Evolutionary conservation across 2,888 invertebrate genomes (phyloP), one percentile per base, ranked within the genome.

Genomic region (Mesorhabditis sp.): DNA sequence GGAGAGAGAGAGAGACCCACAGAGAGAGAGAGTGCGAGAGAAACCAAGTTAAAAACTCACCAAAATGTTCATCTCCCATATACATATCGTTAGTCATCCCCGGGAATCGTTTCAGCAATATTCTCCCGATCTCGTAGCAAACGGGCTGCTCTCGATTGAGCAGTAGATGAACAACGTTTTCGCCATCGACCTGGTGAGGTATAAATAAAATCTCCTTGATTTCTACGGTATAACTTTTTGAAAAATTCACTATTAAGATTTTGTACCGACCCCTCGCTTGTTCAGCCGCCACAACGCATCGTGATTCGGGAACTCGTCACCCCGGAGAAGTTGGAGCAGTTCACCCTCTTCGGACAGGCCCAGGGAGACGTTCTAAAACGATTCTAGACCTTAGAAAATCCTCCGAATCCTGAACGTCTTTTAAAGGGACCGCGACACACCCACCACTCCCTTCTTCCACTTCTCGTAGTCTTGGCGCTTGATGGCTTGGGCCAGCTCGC

Each of bases 211-310:
- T 10, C 7, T 50, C n/a, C 7, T 13, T 50, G 58, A 10, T 50
- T 13, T n/a, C n/a, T 50, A 50, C 7, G 7, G 58, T 28, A 28
- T 28, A 28, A 28, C 28, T 28, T 28, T 28, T 28, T 28, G 28
- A 28, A 28, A 28, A 28, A 28, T 28, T 28, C 28, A 28, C 28
- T 28, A 28, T 50, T n/a, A 50, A 50, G 58, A 13, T 50, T 50
- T 50, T 50, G 28, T 28, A 28, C 28, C 28, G 28, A 94, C 93
- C 0, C 97, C 97, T 10, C 97, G 90, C 86, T 93, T 93, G 83
- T 93, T 92, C 92, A 98, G 93, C 87, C 95, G 93, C 97, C 97
- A 98, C 86, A 96, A 95, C 0, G 95, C 95, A 76, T 92, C 85
- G 74, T 88, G 88, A 65, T 84, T 83, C 42, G 77, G 76, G 72